Evolutionary conservation across 2,113 vertebrate genomes (phyloP).

Genomic region (Poeciliopsis prolifica): DNA sequence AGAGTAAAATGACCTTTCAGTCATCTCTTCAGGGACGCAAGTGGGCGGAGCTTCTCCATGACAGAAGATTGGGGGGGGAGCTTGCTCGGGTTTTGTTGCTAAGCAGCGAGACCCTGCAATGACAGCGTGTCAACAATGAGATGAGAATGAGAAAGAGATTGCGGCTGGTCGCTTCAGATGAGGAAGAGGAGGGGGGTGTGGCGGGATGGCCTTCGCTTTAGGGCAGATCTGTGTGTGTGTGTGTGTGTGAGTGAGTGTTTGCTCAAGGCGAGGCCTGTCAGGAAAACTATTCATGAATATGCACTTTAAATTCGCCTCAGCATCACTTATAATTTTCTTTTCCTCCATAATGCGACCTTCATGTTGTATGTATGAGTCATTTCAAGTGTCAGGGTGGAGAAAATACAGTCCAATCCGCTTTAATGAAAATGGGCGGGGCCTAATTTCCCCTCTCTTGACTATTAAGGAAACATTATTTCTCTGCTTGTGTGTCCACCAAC

Average conservation of each 20-base stretch:
- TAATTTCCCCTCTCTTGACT: neutral
- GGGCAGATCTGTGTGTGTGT: neutral
- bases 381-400: neutral
- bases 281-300: neutral
- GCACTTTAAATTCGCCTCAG: slow-evolving; percentile 11
- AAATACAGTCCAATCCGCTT: slow-evolving; percentile 8
- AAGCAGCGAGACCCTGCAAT: slow-evolving; percentile 58
- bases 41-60: slow-evolving; percentile 38
- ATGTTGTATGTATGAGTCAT: slow-evolving; percentile 16
- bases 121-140: slow-evolving; percentile 68
- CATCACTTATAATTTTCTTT: neutral
- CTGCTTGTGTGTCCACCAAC: too few species aligned
- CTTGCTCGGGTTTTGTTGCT: slow-evolving; percentile 61
- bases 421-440: neutral
- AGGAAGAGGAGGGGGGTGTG: slow-evolving; percentile 6
- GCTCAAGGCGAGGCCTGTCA: neutral
- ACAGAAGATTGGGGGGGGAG: slow-evolving; percentile 40
- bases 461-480: slow-evolving; percentile 10
- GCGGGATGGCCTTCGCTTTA: slow-evolving; percentile 26
- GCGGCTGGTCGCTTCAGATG: slow-evolving; percentile 37
- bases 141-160: slow-evolving; percentile 66
- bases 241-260: neutral
- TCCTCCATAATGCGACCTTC: slow-evolving; percentile 24
- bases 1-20: slow-evolving; percentile 74
- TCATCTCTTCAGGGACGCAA: slow-evolving; percentile 52